Evolutionary conservation across 2,113 vertebrate species (phyloP).

Genomic region (Rhodinocichla rosea): DNA sequence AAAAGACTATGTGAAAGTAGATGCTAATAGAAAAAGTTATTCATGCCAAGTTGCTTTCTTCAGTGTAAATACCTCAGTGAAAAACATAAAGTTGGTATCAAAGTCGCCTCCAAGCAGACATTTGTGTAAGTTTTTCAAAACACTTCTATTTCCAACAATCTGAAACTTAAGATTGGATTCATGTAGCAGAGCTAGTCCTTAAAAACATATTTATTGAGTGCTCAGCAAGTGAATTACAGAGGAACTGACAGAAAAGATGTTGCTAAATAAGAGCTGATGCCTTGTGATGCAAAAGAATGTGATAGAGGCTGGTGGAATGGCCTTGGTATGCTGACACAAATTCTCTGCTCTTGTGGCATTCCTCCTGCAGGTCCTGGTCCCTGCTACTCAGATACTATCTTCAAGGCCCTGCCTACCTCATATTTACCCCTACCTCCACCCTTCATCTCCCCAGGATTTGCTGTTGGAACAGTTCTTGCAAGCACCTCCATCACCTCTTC

Average conservation of each 20-base stretch:
- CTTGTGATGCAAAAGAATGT: neutral
- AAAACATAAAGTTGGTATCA: neutral
- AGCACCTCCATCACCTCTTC: neutral
- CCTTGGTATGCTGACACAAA: neutral
- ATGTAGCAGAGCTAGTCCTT: neutral
- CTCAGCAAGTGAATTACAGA: neutral
- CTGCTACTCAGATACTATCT: neutral
- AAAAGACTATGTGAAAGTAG: neutral
- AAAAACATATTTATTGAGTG: neutral
- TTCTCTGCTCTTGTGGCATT: neutral
- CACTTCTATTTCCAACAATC: neutral
- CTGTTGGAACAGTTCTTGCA: neutral
- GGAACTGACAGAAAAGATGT: neutral
- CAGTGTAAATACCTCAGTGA: neutral
- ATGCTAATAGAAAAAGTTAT: neutral
- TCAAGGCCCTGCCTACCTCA: neutral
- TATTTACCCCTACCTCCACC: rapidly evolving
- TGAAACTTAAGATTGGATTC: neutral
- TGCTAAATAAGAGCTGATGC: neutral
- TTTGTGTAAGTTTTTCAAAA: neutral
- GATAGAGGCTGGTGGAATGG: neutral
- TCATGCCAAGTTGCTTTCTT: neutral
- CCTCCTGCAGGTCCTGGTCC: neutral
- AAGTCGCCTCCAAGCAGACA: neutral
- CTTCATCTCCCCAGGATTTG: neutral